These are phyloP conservation scores for Chromoteleia sp. DNA, from an alignment of 2,888 invertebrate genomes.

Conservation along the genomic window DNA sequence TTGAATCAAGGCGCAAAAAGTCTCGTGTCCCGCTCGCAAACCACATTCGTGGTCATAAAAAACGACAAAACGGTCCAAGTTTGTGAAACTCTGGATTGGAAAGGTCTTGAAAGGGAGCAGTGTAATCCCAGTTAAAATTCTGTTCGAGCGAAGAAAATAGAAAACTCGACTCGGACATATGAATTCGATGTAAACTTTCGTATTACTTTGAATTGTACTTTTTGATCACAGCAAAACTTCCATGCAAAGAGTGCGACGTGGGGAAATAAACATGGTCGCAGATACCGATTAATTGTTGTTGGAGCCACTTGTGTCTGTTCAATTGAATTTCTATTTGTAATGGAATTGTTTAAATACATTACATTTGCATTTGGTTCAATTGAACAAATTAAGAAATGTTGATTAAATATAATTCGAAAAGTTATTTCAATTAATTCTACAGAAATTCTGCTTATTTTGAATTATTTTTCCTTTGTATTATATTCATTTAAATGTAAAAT, in stretches of 20 bases:
- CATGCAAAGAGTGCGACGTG: not conserved
- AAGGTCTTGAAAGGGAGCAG: conserved; percentile 12
- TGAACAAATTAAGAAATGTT: too few species aligned
- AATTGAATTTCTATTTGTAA: too few species aligned
- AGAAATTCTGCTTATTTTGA: too few species aligned
- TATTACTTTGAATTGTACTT: conserved; percentile 27
- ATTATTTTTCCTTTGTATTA: too few species aligned
- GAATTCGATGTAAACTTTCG: conserved; percentile 42
- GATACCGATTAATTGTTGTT: not conserved
- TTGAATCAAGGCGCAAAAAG: not conserved
- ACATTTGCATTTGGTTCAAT: too few species aligned
- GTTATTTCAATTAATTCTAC: too few species aligned
- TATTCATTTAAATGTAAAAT: too few species aligned
- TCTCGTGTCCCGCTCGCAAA: not conserved
- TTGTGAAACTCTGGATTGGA: conserved; percentile 17
- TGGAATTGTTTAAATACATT: too few species aligned
- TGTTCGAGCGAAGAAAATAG: conserved; percentile 3
- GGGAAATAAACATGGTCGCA: not conserved
- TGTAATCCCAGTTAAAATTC: conserved; percentile 33
- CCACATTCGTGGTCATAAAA: not conserved
- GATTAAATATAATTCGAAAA: too few species aligned
- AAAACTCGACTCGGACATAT: conserved; percentile 31
- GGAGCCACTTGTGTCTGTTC: too few species aligned
- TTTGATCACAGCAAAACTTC: conserved; percentile 8
- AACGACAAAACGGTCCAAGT: conserved; percentile 10